Evolutionary conservation across 1,140 invertebrate species (phyloP).

Genomic region (Drosophila kikkawai): DNA sequence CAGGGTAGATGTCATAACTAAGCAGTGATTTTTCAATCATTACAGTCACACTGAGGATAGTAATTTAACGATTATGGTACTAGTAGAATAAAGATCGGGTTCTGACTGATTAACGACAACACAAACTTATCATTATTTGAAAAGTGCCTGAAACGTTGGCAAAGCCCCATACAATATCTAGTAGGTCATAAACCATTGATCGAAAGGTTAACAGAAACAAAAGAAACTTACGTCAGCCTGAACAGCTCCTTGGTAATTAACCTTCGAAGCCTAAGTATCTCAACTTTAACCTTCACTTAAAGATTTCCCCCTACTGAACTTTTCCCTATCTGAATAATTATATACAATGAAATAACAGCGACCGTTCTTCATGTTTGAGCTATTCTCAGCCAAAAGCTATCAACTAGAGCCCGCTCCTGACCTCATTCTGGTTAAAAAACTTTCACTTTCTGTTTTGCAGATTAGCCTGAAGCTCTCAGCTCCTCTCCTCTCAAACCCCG

Average conservation of each 20-base stretch:
- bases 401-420: slow-evolving; percentile 25
- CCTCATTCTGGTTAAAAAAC: slow-evolving; percentile 27
- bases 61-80: background rate
- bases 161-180: background rate
- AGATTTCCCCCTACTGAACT: slow-evolving; percentile 15
- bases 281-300: slow-evolving; percentile 26
- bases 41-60: slow-evolving; percentile 1
- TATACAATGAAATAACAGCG: slow-evolving; percentile 21
- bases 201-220: slow-evolving; percentile 5
- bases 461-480: slow-evolving; percentile 50
- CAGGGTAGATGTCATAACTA: slow-evolving; percentile 22
- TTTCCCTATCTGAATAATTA: slow-evolving; percentile 31
- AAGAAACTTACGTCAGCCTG: background rate
- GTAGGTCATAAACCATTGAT: background rate
- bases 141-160: too few species aligned
- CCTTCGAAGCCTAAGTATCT: background rate
- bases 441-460: slow-evolving; percentile 35
- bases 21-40: slow-evolving; percentile 44
- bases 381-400: slow-evolving; percentile 28
- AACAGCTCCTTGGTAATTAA: slow-evolving; percentile 3
- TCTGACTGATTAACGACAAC: background rate
- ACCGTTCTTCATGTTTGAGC: background rate
- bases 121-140: background rate
- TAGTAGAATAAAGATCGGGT: background rate
- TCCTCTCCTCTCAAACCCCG: background rate